These are phyloP conservation scores for Xestia c-nigrum DNA, from an alignment of 2,888 invertebrate genomes.

Conservation along the genomic window DNA sequence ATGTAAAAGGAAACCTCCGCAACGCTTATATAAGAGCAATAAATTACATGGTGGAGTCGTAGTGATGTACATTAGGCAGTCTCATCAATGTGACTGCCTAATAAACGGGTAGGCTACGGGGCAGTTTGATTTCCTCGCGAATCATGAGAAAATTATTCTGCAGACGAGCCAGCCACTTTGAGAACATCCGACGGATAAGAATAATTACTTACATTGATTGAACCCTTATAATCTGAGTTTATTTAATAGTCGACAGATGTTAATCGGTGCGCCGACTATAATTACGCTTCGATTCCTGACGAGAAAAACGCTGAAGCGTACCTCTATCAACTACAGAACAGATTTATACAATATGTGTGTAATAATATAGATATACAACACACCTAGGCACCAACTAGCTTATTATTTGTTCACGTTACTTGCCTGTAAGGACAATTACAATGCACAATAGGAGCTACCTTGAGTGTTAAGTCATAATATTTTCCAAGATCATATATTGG, in stretches of 20 bases:
- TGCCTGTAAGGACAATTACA: slow-evolving; percentile 7
- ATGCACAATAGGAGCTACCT: slow-evolving; percentile 6
- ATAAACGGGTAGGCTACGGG: slow-evolving; percentile 82
- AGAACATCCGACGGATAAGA: slow-evolving; percentile 90
- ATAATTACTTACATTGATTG: slow-evolving; percentile 90
- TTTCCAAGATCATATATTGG: slow-evolving; percentile 34
- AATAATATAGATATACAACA: neutral
- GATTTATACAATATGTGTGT: slow-evolving; percentile 68
- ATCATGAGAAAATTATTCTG: slow-evolving; percentile 89
- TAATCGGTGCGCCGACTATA: slow-evolving; percentile 88
- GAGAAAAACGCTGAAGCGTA: slow-evolving; percentile 85
- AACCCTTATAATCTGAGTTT: slow-evolving; percentile 89
- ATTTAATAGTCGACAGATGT: slow-evolving; percentile 91
- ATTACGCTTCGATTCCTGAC: slow-evolving; percentile 88
- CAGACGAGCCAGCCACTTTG: slow-evolving; percentile 84
- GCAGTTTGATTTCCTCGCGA: slow-evolving; percentile 88
- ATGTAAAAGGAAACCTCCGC: slow-evolving; percentile 51
- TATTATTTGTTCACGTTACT: slow-evolving; percentile 10
- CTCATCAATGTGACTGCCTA: slow-evolving; percentile 87
- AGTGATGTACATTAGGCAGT: slow-evolving; percentile 84
- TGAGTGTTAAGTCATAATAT: slow-evolving; percentile 32
- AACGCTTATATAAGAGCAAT: slow-evolving; percentile 66
- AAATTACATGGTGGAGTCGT: slow-evolving; percentile 78
- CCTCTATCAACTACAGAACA: slow-evolving; percentile 69
- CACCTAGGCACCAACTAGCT: neutral